Evolutionary conservation across 2,797 vertebrate species (phyloP), one percentile per base, ranked within the genome.

Genomic region (Champsocephalus gunnari): DNA sequence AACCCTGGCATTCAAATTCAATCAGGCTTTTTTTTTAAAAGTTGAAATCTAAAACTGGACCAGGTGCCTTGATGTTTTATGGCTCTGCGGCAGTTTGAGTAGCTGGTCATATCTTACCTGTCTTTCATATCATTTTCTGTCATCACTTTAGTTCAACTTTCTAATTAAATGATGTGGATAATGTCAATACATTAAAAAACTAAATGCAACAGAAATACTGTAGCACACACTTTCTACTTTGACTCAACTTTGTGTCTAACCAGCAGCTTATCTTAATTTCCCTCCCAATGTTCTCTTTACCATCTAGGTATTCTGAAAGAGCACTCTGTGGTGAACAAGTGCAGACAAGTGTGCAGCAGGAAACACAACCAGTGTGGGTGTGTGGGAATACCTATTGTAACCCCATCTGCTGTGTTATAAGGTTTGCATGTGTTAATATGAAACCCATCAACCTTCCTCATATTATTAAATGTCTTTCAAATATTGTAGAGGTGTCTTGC

Each of bases 311-410:
- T 70, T 53, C 34, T 10, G 3, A 38, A 50, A 24, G 45, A 32
- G 0, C 24, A 38, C 56, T 13, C 48, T 13, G 19, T 53, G 41
- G 12, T 53, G n/a, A 48, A 54, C 48, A 44, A 19, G 24, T 19
- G 24, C 54, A 19, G 44, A 53, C 17, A 60, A 51, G 71, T n/a
- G 53, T 54, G 45, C 19, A 50, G 45, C 61, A 53, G 16, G 16
- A 58, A 73, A 51, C n/a, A 28, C 32, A 28, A 19, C 44, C 59
- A 50, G n/a, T 38, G 10, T 67, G 53, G 17, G 7, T 57, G 44
- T 48, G 44, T 48, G 10, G 12, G 19, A 49, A 41, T 28, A 28
- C 8, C 34, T 38, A 38, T 38, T 38, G 34, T n/a, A 28, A 28
- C n/a, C 43, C 21, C n/a, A 45, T 45, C 11, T 3, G 1, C 1